Base-by-base conservation (phyloP, 2,113 vertebrate species). In the Epinephelus fuscoguttatus region DNA sequence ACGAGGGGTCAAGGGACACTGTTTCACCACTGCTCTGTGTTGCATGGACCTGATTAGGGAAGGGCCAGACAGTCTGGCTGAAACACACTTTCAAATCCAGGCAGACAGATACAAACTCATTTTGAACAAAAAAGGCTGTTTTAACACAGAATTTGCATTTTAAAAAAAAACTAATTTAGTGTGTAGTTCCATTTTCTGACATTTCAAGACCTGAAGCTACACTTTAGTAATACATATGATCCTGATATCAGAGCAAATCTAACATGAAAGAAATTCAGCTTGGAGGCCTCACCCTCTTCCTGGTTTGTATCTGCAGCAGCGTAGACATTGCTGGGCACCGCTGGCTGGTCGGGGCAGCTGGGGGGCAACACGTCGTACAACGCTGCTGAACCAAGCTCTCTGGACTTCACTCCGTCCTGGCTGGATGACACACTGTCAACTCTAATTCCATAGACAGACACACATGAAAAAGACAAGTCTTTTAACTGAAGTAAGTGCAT, bases 381-480 rank as follows among this genome's bases (percentile, higher is more conserved):
- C 64, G 94, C 95, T 95, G 95, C 96, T 90, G 94, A 96, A 94
- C 96, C 95, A 81, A 96, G 95, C 86, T 98, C 97, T 97, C 96
- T 96, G 89, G 97, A 97, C 96, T 98, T 99, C 95, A 98, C 96
- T 95, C 95, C 95, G 94, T 98, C 97, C 96, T 97, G 96, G 94
- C 97, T 96, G 94, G 96, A 95, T 96, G 97, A 96, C 96, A 96
- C 95, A 94, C 96, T 96, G 94, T 99, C 97, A 96, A 96, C 95
- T 98, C 98, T 99, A 95, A 95, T 83, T 9, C 78, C 15, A 60
- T 4, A 3, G 14, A 82, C 1, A 37, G 4, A 79, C 21, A 40
- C 25, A 42, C 1, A 23, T 55, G 53, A 66, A n/a, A 23, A 23
- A 27, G 3, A 70, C 21, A 33, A 21, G 23, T 10, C 2, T 1